Base-by-base conservation (phyloP, 1,140 invertebrate genomes). In the Acyrthosiphon pisum region DNA sequence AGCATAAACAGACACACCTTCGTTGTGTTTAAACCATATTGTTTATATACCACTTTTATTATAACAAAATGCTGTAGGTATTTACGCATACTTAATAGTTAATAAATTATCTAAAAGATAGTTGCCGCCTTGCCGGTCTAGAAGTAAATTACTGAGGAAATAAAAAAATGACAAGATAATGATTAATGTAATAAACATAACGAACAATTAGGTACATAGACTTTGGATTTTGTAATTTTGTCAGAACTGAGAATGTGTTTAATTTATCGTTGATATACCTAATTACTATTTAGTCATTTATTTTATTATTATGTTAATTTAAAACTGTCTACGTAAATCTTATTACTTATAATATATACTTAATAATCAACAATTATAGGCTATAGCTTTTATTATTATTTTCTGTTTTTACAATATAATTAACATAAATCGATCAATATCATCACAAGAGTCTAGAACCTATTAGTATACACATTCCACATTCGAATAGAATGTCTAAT, bases 51-150 rank as follows among this genome's bases (percentile, higher is more conserved):
- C 76, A 83, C 76, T 37, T 83, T 83, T 83, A 81, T 81, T n/a
- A 37, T 18, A 37, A 20, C 76, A 81, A 76, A 76, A 81, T 81
- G 37, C 2, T 22, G 20, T 35, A 30, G 26, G 30, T 30, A 76
- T 14, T 4, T 76, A 35, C 14, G 60, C 60, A 76, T 35, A 76
- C 60, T 76, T n/a, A 76, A 76, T 35, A 18, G n/a, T n/a, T 76
- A 76, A 76, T 76, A 76, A 35, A 76, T 76, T 76, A 76, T 76
- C 60, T 76, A 76, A 76, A 76, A 76, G 60, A 35, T 76, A 68
- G 11, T 60, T n/a, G 46, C 46, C 8, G 41, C 41, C 41, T 41
- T 41, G 41, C 41, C 41, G 30, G 9, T 68, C 60, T 68, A n/a
- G 14, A 76, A 76, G n/a, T n/a, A 76, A 76, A 20, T 76, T 76